Conservation (phyloP, 2,888 invertebrate species). For the Baronia brevicornis region DNA sequence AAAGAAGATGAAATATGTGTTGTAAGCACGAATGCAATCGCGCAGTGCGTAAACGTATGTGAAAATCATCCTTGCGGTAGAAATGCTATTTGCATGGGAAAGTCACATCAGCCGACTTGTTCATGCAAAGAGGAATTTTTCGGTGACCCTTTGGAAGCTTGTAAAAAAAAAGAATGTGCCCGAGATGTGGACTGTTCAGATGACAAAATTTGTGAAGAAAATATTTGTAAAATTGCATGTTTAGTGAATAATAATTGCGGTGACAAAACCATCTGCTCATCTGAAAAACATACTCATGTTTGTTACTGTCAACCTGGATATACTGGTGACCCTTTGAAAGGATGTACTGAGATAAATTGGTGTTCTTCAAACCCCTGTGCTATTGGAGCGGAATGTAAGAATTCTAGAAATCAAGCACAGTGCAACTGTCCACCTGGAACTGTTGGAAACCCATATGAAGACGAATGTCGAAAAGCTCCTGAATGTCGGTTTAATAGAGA, state of each 20-base stretch:
- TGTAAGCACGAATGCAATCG: conserved; percentile 80
- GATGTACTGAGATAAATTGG: conserved; percentile 85
- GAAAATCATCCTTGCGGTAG: conserved; percentile 84
- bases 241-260: conserved; percentile 89
- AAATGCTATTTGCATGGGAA: conserved; percentile 86
- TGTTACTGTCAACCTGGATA: conserved; percentile 91
- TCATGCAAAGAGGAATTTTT: conserved; percentile 86
- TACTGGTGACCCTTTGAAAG: conserved; percentile 84
- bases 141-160: conserved; percentile 87
- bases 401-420: conserved; percentile 85
- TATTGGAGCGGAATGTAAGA: conserved; percentile 86
- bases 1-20: conserved; percentile 82
- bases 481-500: conserved; percentile 87
- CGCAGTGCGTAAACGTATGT: conserved; percentile 86
- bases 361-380: conserved; percentile 87
- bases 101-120: conserved; percentile 84
- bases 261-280: conserved; percentile 88
- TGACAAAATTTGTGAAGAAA: conserved; percentile 88
- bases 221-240: conserved; percentile 91
- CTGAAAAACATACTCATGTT: conserved; percentile 85
- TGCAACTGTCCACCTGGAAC: conserved; percentile 87
- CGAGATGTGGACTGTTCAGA: conserved; percentile 82
- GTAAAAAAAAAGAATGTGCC: conserved; percentile 86
- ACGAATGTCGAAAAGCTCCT: conserved; percentile 87
- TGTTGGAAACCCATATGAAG: conserved; percentile 89